These are phyloP conservation scores for Coccyzus lansbergi DNA, from an alignment of 2,797 vertebrate genomes.

Conservation along the genomic window DNA sequence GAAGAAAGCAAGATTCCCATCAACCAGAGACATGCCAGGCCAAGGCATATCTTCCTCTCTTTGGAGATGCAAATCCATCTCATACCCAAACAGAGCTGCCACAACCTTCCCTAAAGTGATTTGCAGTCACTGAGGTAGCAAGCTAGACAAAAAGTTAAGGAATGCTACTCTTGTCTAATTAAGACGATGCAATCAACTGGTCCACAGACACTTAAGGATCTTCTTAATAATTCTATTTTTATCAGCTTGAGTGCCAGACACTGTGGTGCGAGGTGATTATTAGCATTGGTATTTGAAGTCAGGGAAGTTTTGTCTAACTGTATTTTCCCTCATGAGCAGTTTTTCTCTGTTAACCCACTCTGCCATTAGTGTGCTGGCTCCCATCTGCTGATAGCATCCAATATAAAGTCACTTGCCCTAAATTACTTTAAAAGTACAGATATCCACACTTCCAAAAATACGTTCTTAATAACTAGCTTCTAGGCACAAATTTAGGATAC, in stretches of 20 bases:
- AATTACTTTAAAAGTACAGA: constrained; percentile 18
- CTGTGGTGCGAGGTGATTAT: not conserved
- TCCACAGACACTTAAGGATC: not conserved
- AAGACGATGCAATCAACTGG: constrained; percentile 16
- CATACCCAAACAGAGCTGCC: not conserved
- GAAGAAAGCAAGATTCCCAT: not conserved
- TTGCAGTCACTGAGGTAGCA: not conserved
- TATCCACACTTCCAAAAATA: constrained; percentile 6
- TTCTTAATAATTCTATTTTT: constrained; percentile 53
- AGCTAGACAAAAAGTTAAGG: not conserved
- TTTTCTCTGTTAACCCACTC: not conserved
- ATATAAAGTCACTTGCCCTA: not conserved
- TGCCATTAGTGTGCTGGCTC: not conserved
- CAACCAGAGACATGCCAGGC: not conserved
- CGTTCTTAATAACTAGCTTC: not conserved
- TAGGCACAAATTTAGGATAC: not conserved
- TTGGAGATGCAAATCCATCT: not conserved
- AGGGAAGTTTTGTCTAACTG: not conserved
- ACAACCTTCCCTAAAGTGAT: not conserved
- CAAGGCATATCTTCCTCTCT: not conserved
- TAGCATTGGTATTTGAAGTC: not conserved
- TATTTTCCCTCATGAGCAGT: not conserved
- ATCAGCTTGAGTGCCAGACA: constrained; percentile 30
- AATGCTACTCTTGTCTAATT: constrained; percentile 5
- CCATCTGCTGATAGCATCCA: not conserved